Percentiles rank a stretch among this genome's conserved stretches.
These are phyloP conservation scores for Ammospiza caudacuta DNA, from an alignment of 2,113 vertebrate species.

Conservation along the genomic window DNA sequence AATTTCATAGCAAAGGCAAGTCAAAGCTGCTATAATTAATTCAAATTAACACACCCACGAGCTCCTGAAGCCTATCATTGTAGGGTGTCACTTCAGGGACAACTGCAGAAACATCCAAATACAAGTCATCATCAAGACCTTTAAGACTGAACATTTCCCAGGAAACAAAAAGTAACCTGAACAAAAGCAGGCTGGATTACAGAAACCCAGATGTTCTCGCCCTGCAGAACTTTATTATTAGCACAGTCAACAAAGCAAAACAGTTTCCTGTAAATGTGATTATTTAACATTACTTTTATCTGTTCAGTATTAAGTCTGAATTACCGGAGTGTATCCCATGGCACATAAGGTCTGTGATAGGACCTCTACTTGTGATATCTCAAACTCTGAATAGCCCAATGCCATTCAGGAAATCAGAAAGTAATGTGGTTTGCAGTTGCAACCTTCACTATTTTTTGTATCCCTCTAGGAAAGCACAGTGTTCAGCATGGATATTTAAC, in stretches of 20 bases:
- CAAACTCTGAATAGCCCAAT: background rate
- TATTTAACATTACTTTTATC: background rate
- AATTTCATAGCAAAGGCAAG: constrained; percentile 21
- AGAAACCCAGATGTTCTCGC: background rate
- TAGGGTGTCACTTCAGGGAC: background rate
- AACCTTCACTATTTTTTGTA: background rate
- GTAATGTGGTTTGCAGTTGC: background rate
- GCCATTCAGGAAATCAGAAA: background rate
- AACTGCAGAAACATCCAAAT: background rate
- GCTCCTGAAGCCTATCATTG: background rate
- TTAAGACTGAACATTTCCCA: background rate
- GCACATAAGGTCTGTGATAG: background rate
- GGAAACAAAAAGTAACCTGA: background rate
- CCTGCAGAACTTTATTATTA: background rate
- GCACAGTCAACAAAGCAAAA: background rate
- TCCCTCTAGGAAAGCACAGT: background rate
- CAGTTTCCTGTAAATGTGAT: background rate
- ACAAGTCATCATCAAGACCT: background rate
- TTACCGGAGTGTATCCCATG: background rate
- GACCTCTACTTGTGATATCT: background rate
- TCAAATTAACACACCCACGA: constrained; percentile 27
- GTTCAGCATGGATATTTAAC: background rate
- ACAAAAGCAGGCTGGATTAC: background rate
- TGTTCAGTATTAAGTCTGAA: background rate
- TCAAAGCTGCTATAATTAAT: constrained; percentile 42